Percentiles rank a stretch among this genome's conserved stretches.
phyloP scores from a whole-genome alignment of 2,797 vertebrate species.

The Oreochromis mossambicus region DNA sequence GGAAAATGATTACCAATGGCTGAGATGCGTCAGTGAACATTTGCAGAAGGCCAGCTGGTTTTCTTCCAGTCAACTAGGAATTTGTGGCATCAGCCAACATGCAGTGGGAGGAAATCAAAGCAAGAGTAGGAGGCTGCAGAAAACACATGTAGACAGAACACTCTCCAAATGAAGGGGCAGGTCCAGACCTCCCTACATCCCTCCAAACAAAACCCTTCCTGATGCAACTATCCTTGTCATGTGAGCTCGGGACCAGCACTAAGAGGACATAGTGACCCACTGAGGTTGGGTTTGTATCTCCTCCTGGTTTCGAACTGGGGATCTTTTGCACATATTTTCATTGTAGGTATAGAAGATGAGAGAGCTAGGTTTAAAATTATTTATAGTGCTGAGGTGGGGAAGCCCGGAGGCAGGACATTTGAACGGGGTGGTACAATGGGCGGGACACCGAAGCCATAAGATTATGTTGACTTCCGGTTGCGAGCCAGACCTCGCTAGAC shows the following conservation, averaged over 20 bases:
- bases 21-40: neutral
- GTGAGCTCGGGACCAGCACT: rapidly evolving
- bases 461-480: neutral
- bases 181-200: neutral
- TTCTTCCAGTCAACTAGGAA: neutral
- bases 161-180: neutral
- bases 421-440: neutral
- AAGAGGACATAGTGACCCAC: neutral
- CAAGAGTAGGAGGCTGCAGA: neutral
- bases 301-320: rapidly evolving
- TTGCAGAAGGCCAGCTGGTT: neutral
- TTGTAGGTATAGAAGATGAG: rapidly evolving
- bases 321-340: neutral
- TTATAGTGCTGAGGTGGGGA: neutral
- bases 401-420: rapidly evolving
- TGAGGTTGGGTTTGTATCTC: neutral
- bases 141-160: neutral
- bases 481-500: rapidly evolving
- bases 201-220: neutral
- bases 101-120: neutral
- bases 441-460: neutral
- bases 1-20: neutral
- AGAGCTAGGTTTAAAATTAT: neutral
- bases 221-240: neutral
- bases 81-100: neutral